A percentile compares a stretch with the other conserved stretches of the same genome.
Conservation (phyloP, 2,888 invertebrate species). For the Orchesella flavescens region DNA sequence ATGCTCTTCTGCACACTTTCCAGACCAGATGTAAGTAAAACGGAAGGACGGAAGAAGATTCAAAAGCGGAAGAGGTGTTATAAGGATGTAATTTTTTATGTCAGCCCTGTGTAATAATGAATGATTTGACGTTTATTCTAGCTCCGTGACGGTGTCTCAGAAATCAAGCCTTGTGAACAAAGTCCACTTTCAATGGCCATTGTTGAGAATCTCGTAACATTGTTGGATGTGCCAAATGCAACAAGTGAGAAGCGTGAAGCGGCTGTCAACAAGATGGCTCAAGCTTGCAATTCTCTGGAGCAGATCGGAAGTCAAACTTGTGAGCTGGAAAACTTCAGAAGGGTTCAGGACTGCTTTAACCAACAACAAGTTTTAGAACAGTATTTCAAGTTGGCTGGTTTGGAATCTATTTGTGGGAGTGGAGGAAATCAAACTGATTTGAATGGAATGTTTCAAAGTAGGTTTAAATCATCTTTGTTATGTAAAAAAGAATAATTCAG, state of each 20-base stretch:
- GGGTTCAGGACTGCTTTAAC: constrained; percentile 43
- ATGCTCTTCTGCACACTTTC: constrained; percentile 48
- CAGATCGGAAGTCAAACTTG: constrained; percentile 47
- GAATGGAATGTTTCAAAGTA: constrained; percentile 39
- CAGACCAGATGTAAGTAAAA: constrained; percentile 43
- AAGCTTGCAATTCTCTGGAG: constrained; percentile 48
- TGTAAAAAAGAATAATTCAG: not conserved
- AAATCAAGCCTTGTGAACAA: constrained; percentile 43
- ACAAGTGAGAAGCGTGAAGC: constrained; percentile 28
- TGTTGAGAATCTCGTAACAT: constrained; percentile 42
- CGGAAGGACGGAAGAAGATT: no score
- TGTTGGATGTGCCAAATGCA: constrained; percentile 48
- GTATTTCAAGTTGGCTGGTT: constrained; percentile 41
- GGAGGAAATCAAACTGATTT: constrained; percentile 41
- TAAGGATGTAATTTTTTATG: no score
- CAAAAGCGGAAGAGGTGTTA: no score
- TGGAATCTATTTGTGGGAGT: constrained; percentile 37
- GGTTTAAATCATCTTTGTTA: not conserved
- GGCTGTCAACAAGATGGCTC: constrained; percentile 37
- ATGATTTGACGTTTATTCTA: no score
- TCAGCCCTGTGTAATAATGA: no score
- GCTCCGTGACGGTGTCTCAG: constrained; percentile 50
- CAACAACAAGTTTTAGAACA: constrained; percentile 44
- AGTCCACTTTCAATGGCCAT: constrained; percentile 48
- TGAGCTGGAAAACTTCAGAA: constrained; percentile 43